These are phyloP conservation scores for Philopotamus ludificatus DNA, from an alignment of 1,140 invertebrate species.

Conservation along the genomic window DNA sequence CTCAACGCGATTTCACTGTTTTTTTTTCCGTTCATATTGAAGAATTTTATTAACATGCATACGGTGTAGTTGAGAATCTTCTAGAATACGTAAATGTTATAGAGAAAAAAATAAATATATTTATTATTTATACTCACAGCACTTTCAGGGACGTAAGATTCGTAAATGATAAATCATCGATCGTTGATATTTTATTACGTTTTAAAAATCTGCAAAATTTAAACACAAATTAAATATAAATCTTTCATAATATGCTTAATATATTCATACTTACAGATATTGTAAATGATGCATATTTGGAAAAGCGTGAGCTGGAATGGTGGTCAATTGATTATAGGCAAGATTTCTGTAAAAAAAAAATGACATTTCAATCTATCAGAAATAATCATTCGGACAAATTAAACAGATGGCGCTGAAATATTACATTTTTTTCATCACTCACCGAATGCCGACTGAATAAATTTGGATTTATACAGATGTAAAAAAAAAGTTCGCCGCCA, in stretches of 20 bases:
- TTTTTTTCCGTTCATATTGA: too few species aligned
- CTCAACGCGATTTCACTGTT: too few species aligned
- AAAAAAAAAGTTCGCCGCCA: too few species aligned
- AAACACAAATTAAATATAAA: conserved; percentile 55
- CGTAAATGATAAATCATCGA: conserved; percentile 62
- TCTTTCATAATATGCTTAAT: background rate
- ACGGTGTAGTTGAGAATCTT: too few species aligned
- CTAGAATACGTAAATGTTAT: background rate
- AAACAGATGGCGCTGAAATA: too few species aligned
- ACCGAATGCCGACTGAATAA: background rate
- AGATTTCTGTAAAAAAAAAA: conserved; percentile 62
- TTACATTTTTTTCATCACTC: background rate
- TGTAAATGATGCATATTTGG: conserved; percentile 56
- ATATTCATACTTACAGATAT: conserved; percentile 19
- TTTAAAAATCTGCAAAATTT: conserved; percentile 59
- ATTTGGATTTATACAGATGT: background rate
- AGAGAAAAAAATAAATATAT: background rate
- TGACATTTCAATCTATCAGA: background rate
- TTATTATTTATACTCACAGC: conserved; percentile 68
- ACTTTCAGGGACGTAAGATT: conserved; percentile 58
- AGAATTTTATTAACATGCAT: too few species aligned
- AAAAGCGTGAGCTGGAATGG: conserved; percentile 63
- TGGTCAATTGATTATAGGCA: conserved; percentile 64
- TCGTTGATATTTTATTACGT: conserved; percentile 61
- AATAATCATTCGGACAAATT: too few species aligned